Conservation (phyloP, 2,797 vertebrate genomes). For the Sparidentex hasta region DNA sequence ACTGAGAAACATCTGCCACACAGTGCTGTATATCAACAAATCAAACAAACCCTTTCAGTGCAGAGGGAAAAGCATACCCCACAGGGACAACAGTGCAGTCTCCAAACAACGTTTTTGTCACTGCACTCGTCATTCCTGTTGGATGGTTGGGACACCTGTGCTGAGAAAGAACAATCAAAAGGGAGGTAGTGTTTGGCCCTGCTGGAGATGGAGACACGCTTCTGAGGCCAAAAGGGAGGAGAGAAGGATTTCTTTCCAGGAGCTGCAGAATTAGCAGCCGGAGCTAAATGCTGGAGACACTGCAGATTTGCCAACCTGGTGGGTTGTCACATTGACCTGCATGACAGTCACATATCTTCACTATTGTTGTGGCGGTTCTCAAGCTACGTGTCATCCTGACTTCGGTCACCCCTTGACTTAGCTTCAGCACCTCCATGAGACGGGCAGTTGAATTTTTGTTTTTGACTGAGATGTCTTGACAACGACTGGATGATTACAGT, state of each 20-base stretch:
- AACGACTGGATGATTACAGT: no score
- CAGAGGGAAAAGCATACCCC: constrained; percentile 10
- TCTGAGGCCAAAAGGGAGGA: background rate
- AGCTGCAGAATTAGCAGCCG: background rate
- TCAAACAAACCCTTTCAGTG: constrained; percentile 35
- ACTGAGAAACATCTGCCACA: constrained; percentile 41
- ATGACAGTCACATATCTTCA: no score
- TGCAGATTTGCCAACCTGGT: no score
- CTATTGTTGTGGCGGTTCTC: no score
- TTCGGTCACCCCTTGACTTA: no score
- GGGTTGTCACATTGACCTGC: no score
- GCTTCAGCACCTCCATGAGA: no score
- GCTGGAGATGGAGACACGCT: background rate
- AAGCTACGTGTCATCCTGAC: no score
- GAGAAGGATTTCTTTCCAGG: background rate
- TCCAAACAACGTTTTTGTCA: constrained; percentile 5
- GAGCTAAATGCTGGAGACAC: no score
- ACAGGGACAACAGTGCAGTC: background rate
- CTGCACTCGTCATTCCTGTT: background rate
- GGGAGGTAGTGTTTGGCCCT: background rate
- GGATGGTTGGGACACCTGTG: background rate
- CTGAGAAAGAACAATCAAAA: background rate
- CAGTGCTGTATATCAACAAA: constrained; percentile 29
- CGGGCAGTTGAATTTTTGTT: no score
- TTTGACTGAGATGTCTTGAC: no score